These are phyloP conservation scores for Mamestra brassicae DNA, from an alignment of 2,888 invertebrate species.

Conservation along the genomic window DNA sequence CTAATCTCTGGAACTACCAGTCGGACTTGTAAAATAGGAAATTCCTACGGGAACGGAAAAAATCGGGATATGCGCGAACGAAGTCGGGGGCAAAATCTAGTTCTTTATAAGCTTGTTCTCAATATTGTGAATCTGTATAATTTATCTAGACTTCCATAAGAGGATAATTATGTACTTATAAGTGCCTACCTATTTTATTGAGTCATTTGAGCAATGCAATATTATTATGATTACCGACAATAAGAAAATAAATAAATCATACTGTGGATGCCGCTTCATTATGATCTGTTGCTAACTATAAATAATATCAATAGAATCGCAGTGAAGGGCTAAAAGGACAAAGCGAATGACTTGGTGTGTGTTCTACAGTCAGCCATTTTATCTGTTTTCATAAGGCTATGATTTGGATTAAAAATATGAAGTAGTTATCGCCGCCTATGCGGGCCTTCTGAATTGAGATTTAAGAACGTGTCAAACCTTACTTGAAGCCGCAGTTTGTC, in stretches of 20 bases:
- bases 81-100: background rate
- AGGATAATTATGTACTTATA: constrained; percentile 30
- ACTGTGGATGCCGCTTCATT: background rate
- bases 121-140: constrained; percentile 28
- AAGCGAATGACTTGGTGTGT: background rate
- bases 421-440: background rate
- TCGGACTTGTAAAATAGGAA: no score
- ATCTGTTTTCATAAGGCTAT: background rate
- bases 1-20: no score
- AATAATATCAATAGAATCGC: constrained; percentile 7
- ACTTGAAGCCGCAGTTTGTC: no score
- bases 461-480: no score
- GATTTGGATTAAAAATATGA: background rate
- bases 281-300: constrained; percentile 5
- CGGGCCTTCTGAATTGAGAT: no score
- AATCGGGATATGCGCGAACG: no score
- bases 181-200: constrained; percentile 20
- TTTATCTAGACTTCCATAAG: constrained; percentile 42
- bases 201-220: constrained; percentile 42
- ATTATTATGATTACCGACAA: constrained; percentile 27
- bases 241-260: constrained; percentile 34
- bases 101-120: constrained; percentile 28
- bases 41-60: no score
- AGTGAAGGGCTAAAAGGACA: background rate
- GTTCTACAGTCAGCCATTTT: background rate